Evolutionary conservation across 2,888 invertebrate species (phyloP), one percentile per base, ranked within the genome.

Genomic region (Sinhomidia bicolor): DNA sequence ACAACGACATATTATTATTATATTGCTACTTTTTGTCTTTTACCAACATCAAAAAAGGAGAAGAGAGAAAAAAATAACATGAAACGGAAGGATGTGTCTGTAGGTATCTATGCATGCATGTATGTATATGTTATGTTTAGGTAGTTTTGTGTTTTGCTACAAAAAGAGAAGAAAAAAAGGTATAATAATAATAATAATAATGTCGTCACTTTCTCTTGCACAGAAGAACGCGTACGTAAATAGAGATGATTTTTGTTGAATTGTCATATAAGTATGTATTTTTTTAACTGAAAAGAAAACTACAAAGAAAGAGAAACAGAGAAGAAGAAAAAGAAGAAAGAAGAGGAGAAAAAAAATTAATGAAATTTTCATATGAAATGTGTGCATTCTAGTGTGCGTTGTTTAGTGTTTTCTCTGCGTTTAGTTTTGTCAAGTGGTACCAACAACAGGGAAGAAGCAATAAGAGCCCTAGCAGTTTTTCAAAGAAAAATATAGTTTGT

Each of bases 311-410:
- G n/a, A n/a, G n/a, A n/a, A n/a, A n/a, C n/a, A n/a, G n/a, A n/a
- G n/a, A n/a, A n/a, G n/a, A n/a, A n/a, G n/a, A n/a, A n/a, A n/a
- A n/a, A n/a, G n/a, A n/a, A 51, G 76, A 47, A 79, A 26, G 51
- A 41, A 44, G 57, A 74, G 36, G 62, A 79, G 62, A 32, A 23
- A 76, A 36, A 85, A 62, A 85, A 62, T 76, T 85, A 85, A 79
- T 86, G 86, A 86, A 80, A 80, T 71, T 86, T 86, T 86, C 86
- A 86, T 86, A 57, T 51, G 68, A 86, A 71, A 44, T 62, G 51
- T 51, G 57, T 76, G 41, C 14, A n/a, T n/a, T n/a, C n/a, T 3
- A 4, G 71, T 71, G 23, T 23, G 65, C 29, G 29, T 65, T 65
- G 74, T 76, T 76, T 76, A 26, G 71, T 71, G 51, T 41, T 17